Base-by-base conservation (phyloP, 2,888 invertebrate species). In the Philopedon plagiatum region DNA sequence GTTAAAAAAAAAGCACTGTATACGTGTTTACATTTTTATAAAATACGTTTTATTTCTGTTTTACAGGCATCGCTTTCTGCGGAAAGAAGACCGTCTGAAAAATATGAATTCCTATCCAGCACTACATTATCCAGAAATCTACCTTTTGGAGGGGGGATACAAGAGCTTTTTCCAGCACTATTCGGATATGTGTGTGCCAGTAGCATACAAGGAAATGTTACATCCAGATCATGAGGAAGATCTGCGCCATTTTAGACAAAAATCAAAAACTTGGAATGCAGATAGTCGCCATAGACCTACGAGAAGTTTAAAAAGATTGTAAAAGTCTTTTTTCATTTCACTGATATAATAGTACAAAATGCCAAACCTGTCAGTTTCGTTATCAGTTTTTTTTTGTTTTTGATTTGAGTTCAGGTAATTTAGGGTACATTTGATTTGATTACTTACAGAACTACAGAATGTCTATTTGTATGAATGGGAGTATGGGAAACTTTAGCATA, bases 91-190 rank as follows among this genome's bases (percentile, higher is more conserved):
- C 86, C 90, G 99, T 0, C 91, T 90, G 13, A 86, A 89, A 44
- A 96, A 98, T 86, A 90, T 90, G 73, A 92, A 92, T 62, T 88
- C 89, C 73, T 98, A 98, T 85, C 99, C 99, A 0, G 87, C 90
- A 0, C 88, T 99, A 0, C 88, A 93, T 82, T 97, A 94, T 87
- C 98, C 98, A 0, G 99, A 99, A 85, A 87, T 97, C 1, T 99
- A 99, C 86, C 87, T 99, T 1, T 88, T 99, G 21, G 94, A 96
- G 81, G 96, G 96, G 0, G 97, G 96, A 41, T 97, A 97, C 86
- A 93, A 94, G 81, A 89, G 89, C 29, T 98, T 99, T 87, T 96
- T 89, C 84, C 88, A 90, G 77, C 86, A 87, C 0, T 90, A 91
- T 81, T 86, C 91, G 21, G 87, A 89, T 0, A 86, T 94, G 56